phyloP scores from a whole-genome alignment of 2,797 vertebrate genomes.

The Danio albolineatus region DNA sequence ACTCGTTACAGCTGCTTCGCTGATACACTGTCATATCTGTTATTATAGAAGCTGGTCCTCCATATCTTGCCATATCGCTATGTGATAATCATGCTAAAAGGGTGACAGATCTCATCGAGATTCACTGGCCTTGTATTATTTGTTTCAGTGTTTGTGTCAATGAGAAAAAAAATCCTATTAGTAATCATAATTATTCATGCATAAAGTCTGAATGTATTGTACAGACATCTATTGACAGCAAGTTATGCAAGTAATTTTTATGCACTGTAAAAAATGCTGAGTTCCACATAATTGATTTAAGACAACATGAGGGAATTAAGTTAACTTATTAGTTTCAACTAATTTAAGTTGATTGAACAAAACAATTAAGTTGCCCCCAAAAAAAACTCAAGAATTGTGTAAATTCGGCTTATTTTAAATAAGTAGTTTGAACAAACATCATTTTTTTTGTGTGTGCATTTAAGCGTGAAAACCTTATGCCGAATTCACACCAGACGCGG shows the following conservation, averaged over 20 bases:
- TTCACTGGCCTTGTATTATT: not conserved
- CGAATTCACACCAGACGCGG: no score
- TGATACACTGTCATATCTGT: not conserved
- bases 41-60: not conserved
- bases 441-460: no score
- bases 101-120: slow-evolving; percentile 6
- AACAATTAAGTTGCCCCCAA: no score
- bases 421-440: no score
- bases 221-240: not conserved
- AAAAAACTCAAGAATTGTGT: no score
- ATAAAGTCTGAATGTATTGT: not conserved
- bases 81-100: slow-evolving; percentile 3
- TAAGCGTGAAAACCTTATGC: no score
- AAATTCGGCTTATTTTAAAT: no score
- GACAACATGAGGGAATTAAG: not conserved
- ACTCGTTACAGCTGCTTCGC: slow-evolving; percentile 23
- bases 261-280: no score
- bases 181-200: not conserved
- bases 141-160: not conserved
- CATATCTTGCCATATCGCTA: not conserved
- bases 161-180: not conserved
- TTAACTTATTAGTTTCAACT: no score
- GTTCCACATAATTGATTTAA: no score
- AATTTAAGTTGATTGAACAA: no score
- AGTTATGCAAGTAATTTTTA: no score